Conservation (phyloP, 2,797 vertebrate genomes). For the Enteromius paludinosus region DNA sequence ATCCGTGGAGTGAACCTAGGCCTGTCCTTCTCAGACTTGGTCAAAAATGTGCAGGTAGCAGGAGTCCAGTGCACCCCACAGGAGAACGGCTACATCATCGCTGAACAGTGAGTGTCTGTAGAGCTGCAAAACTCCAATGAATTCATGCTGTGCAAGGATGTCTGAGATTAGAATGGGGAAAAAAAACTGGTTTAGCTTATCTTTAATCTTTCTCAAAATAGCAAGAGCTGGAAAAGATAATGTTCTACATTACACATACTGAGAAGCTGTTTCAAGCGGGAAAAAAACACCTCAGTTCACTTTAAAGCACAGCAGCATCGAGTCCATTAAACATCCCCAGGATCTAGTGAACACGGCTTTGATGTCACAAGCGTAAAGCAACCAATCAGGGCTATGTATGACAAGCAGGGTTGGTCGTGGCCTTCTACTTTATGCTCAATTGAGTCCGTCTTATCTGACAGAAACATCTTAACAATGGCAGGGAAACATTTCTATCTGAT, state of each 20-base stretch:
- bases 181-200: constrained; percentile 39
- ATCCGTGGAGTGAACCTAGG: constrained; percentile 95
- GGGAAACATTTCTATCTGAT: constrained; percentile 45
- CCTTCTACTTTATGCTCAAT: constrained; percentile 36
- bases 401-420: constrained; percentile 6
- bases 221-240: constrained; percentile 40
- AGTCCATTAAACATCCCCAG: constrained; percentile 28
- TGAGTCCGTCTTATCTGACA: constrained; percentile 45
- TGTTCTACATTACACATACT: constrained; percentile 41
- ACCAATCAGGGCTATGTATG: constrained; percentile 34
- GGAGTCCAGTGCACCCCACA: constrained; percentile 90
- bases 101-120: constrained; percentile 90
- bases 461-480: constrained; percentile 56
- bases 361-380: constrained; percentile 28
- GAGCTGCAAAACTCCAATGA: neutral
- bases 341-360: constrained; percentile 38
- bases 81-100: constrained; percentile 90
- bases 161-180: neutral
- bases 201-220: constrained; percentile 50
- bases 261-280: constrained; percentile 16
- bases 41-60: constrained; percentile 90
- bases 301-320: constrained; percentile 37
- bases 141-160: constrained; percentile 3
- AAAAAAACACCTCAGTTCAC: neutral
- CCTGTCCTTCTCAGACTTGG: constrained; percentile 93